Evolutionary conservation across 1,140 invertebrate species (phyloP), one percentile per base, ranked within the genome.

Genomic region (Periplaneta americana): DNA sequence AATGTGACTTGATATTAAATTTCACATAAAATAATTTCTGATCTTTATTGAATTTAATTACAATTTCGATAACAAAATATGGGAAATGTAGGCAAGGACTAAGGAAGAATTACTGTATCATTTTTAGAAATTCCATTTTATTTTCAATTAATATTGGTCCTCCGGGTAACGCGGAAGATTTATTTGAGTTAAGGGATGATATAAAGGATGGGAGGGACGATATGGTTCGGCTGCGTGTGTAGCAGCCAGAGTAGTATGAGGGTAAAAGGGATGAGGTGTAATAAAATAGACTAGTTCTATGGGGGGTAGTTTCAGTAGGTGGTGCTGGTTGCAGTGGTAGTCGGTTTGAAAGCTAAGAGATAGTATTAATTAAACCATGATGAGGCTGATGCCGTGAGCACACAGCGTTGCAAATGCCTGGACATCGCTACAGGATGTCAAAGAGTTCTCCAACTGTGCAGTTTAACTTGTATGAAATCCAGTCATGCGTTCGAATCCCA

Each of bases 31-130:
- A n/a, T n/a, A n/a, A n/a, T n/a, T n/a, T n/a, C n/a, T n/a, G n/a
- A n/a, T n/a, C n/a, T 17, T 77, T 77, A 77, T 77, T 77, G 75
- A 77, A 77, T 77, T 33, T 77, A 77, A 77, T 36, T n/a, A 22
- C 75, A 36, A 5, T 33, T 31, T 33, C 0, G 22, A 28, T n/a
- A 5, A 66, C 22, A 66, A 28, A n/a, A 28, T 5, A 28, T n/a
- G 48, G n/a, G 28, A 66, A n/a, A n/a, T n/a, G 13, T 22, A 66
- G 22, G 48, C 22, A 28, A 66, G 48, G 48, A n/a, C 28, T 66
- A 22, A 28, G 22, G 33, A 77, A 77, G 35, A 34, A 36, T 34
- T 36, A 77, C 18, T 77, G 15, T 33, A 77, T 77, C 75, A 77
- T 77, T 77, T 35, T 34, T 34, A 36, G 17, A 34, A 8, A 22